A percentile compares a stretch with the other conserved stretches of the same genome.
These are phyloP conservation scores for Erinaceus europaeus DNA, from an alignment of 2,113 vertebrate species.

Conservation along the genomic window DNA sequence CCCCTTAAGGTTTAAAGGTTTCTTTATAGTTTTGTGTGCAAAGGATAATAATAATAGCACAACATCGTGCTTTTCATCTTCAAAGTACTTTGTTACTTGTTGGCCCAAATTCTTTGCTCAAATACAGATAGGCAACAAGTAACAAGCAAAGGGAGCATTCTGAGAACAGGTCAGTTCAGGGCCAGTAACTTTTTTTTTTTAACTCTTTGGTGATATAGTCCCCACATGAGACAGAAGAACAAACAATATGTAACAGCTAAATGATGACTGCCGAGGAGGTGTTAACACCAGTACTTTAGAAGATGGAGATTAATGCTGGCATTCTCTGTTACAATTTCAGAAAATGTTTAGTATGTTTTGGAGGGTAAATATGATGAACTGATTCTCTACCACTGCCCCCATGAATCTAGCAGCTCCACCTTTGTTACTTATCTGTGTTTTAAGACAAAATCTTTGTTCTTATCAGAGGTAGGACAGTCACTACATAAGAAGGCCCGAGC, in stretches of 20 bases:
- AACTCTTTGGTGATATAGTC: not conserved
- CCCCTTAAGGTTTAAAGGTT: slow-evolving; percentile 67
- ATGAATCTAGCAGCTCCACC: not conserved
- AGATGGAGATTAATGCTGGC: not conserved
- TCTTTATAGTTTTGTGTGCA: slow-evolving; percentile 68
- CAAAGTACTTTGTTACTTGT: slow-evolving; percentile 77
- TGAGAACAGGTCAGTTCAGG: slow-evolving; percentile 24
- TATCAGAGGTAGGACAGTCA: not conserved
- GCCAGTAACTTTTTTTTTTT: slow-evolving; percentile 22
- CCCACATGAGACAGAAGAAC: not conserved
- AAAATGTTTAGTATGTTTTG: not conserved
- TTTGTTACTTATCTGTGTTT: not conserved
- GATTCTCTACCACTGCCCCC: not conserved
- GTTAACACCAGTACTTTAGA: too few species aligned
- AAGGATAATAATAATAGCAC: slow-evolving; percentile 73
- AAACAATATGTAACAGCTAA: not conserved
- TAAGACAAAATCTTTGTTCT: not conserved
- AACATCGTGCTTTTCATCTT: slow-evolving; percentile 77
- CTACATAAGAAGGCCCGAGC: not conserved
- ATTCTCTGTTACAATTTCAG: not conserved
- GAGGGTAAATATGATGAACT: not conserved
- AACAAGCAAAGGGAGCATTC: slow-evolving; percentile 9
- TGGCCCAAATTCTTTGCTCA: slow-evolving; percentile 71
- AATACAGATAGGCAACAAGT: slow-evolving; percentile 32
- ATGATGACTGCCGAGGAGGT: not conserved